Evolutionary conservation across 1,140 invertebrate genomes (phyloP), one percentile per base, ranked within the genome.

Genomic region (Drosophila parvula): DNA sequence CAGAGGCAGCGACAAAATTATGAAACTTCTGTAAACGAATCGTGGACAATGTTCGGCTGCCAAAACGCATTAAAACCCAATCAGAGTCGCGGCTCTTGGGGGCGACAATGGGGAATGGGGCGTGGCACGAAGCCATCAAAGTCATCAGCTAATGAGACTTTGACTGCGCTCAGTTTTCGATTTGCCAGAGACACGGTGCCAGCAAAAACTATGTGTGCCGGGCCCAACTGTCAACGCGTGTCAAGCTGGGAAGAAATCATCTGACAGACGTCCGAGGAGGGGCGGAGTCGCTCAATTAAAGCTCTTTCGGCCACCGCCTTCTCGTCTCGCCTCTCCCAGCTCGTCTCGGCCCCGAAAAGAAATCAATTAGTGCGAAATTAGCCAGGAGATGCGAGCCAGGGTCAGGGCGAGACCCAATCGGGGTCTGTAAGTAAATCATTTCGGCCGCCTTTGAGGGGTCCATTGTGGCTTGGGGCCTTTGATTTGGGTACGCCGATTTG

Each of bases 281-380:
- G 69, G 67, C 44, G 53, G 69, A 50, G 69, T 50, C 79, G 80
- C 68, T 80, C 77, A 88, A 89, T 89, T 89, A 89, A 88, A 88
- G 79, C 84, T 71, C 62, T 58, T 71, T 74, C 55, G 50, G 44
- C 56, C 53, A 50, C 7, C 27, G 22, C 22, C 45, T 14, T 48
- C 27, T 48, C 9, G 47, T 32, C 47, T 63, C n/a, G n/a, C n/a
- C n/a, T n/a, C n/a, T n/a, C n/a, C n/a, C n/a, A n/a, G n/a, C 28
- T 60, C 45, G 38, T 60, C 57, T 61, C 43, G 59, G 55, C 38
- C 41, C 45, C 73, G 14, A 82, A 79, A 77, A 88, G 63, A 88
- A 88, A 88, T 88, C 83, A 88, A 88, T 88, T 88, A 88, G 83
- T 88, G 77, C 79, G 69, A 88, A 88, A 88, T 88, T 88, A 88